Evolutionary conservation across 2,797 vertebrate species (phyloP).

Genomic region (Lacerta bilineata): DNA sequence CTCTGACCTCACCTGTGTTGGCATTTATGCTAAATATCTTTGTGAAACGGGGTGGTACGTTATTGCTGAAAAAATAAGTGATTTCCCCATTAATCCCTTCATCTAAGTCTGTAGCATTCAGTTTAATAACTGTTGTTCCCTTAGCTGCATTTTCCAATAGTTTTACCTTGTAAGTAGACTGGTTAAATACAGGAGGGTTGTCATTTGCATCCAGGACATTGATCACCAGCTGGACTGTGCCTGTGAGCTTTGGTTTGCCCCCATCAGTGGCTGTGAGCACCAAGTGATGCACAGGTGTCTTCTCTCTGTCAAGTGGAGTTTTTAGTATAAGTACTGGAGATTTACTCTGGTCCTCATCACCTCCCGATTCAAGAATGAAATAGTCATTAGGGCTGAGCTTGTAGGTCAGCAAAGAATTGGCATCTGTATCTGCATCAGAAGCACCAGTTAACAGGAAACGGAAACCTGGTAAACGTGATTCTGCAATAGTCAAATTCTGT

Average conservation of each 20-base stretch:
- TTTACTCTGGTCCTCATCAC: conserved; percentile 53
- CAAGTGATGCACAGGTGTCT: conserved; percentile 64
- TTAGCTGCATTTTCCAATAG: conserved; percentile 78
- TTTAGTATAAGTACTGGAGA: conserved; percentile 73
- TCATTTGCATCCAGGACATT: conserved; percentile 86
- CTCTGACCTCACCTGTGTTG: conserved; percentile 70
- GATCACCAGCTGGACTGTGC: conserved; percentile 79
- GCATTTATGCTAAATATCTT: conserved; percentile 79
- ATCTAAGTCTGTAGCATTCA: conserved; percentile 85
- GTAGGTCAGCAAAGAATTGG: conserved; percentile 75
- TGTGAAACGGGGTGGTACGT: conserved; percentile 77
- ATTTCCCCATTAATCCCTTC: conserved; percentile 82
- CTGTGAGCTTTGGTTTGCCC: conserved; percentile 77
- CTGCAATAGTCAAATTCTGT: conserved; percentile 60
- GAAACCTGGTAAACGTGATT: conserved; percentile 52
- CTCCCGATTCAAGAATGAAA: conserved; percentile 35
- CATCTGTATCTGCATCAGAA: conserved; percentile 77
- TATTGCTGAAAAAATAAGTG: conserved; percentile 78
- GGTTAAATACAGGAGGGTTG: conserved; percentile 85
- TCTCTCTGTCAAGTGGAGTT: conserved; percentile 76
- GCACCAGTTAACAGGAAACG: conserved; percentile 46
- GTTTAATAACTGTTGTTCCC: conserved; percentile 77
- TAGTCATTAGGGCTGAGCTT: conserved; percentile 58
- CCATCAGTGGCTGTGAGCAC: conserved; percentile 78
- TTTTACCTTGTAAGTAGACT: conserved; percentile 74